Evolutionary conservation across 2,113 vertebrate species (phyloP).

Genomic region (Coryphaenoides rupestris): DNA sequence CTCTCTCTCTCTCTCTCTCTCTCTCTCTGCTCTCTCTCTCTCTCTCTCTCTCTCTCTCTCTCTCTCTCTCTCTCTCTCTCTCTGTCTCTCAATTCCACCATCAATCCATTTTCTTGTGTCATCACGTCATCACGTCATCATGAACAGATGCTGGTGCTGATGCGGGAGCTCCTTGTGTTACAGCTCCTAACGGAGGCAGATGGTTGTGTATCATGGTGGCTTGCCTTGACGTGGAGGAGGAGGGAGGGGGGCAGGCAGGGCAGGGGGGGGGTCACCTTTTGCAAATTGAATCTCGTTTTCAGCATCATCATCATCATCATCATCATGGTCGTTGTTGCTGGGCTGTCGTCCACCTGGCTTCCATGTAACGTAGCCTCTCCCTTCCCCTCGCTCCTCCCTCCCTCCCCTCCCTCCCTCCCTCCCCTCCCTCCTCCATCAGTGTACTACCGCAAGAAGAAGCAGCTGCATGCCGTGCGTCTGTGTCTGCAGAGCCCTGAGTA

Average conservation of each 20-base stretch:
- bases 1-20: too few relatives aligned
- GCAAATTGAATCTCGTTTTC: background rate
- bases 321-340: too few relatives aligned
- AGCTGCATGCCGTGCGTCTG: conserved; percentile 73
- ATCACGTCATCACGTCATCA: background rate
- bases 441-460: conserved; percentile 84
- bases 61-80: too few relatives aligned
- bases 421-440: conserved; percentile 59
- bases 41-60: too few relatives aligned
- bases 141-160: conserved; percentile 9
- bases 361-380: background rate
- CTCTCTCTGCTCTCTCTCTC: too few relatives aligned
- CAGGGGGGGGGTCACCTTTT: too few relatives aligned
- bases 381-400: conserved; percentile 13
- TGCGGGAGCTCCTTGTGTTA: conserved; percentile 57
- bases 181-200: conserved; percentile 47
- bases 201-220: too few relatives aligned
- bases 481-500: conserved; percentile 83
- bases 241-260: too few relatives aligned
- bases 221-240: background rate
- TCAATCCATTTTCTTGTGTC: background rate
- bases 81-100: too few relatives aligned
- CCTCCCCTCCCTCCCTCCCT: conserved; percentile 9
- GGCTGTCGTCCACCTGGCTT: too few relatives aligned
- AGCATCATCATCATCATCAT: background rate